Conservation (phyloP, 2,797 vertebrate genomes). For the Dromococcyx pavoninus region DNA sequence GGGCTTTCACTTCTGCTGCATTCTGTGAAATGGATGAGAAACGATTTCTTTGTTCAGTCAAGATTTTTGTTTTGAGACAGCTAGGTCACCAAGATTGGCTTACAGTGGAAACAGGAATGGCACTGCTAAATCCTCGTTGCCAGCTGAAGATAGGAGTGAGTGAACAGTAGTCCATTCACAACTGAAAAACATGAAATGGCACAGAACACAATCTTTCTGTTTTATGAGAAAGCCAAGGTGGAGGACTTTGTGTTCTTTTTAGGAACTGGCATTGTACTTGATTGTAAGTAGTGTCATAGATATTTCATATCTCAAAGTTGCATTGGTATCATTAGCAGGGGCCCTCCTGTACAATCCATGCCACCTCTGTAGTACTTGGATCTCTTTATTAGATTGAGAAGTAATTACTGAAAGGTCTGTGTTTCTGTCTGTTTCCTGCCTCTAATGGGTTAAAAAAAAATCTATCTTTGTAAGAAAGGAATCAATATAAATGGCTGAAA, state of each 20-base stretch:
- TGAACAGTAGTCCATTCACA: background rate
- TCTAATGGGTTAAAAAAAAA: background rate
- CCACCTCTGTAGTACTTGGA: background rate
- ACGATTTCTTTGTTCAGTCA: background rate
- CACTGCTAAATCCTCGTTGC: background rate
- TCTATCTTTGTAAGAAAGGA: background rate
- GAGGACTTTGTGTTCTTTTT: background rate
- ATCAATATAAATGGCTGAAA: background rate
- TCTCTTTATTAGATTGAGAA: background rate
- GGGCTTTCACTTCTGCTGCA: background rate
- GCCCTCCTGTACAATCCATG: background rate
- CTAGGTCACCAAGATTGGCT: background rate
- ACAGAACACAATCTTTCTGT: background rate
- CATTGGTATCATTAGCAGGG: background rate
- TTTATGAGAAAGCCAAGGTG: background rate
- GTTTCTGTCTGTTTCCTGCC: background rate
- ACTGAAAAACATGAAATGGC: background rate
- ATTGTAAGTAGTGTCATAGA: background rate
- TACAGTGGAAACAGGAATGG: background rate
- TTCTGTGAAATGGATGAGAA: constrained; percentile 17
- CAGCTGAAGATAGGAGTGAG: background rate
- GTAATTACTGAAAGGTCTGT: background rate
- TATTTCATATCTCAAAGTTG: background rate
- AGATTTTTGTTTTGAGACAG: background rate
- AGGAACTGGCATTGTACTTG: background rate